phyloP scores from a whole-genome alignment of 2,888 invertebrate species.

The Dasysyrphus tricinctus region DNA sequence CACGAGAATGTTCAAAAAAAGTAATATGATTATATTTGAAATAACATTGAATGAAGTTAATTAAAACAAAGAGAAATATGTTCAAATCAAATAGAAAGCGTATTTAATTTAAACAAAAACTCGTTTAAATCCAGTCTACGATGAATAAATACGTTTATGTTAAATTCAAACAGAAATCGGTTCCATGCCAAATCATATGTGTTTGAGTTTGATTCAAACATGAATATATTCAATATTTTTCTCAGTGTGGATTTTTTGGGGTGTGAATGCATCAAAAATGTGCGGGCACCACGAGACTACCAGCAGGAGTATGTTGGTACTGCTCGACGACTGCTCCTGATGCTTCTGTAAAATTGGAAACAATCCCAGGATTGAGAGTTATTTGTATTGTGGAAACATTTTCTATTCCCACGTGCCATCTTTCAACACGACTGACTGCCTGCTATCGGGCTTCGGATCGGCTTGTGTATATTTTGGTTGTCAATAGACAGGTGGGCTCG shows the following conservation, averaged over 20 bases:
- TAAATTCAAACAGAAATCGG: too few species aligned
- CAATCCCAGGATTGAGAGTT: constrained; percentile 27
- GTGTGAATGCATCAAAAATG: constrained; percentile 37
- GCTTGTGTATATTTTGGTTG: neutral
- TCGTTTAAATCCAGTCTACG: too few species aligned
- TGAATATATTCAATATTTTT: too few species aligned
- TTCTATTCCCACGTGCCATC: constrained; percentile 70
- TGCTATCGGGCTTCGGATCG: neutral
- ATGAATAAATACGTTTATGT: too few species aligned
- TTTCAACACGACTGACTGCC: constrained; percentile 39
- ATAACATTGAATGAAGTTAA: too few species aligned
- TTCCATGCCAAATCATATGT: too few species aligned
- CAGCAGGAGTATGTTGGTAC: constrained; percentile 40
- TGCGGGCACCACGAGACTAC: constrained; percentile 67
- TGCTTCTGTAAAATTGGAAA: constrained; percentile 43
- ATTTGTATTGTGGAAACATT: constrained; percentile 21
- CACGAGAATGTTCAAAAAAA: too few species aligned
- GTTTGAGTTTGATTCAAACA: too few species aligned
- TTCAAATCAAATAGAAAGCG: too few species aligned
- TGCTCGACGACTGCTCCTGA: constrained; percentile 4
- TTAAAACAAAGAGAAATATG: too few species aligned
- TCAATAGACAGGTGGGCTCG: constrained; percentile 68
- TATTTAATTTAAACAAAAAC: too few species aligned
- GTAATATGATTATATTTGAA: too few species aligned
- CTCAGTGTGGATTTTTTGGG: constrained; percentile 28